Evolutionary conservation across 2,113 vertebrate species (phyloP).

Genomic region (Sinocyclocheilus grahami): DNA sequence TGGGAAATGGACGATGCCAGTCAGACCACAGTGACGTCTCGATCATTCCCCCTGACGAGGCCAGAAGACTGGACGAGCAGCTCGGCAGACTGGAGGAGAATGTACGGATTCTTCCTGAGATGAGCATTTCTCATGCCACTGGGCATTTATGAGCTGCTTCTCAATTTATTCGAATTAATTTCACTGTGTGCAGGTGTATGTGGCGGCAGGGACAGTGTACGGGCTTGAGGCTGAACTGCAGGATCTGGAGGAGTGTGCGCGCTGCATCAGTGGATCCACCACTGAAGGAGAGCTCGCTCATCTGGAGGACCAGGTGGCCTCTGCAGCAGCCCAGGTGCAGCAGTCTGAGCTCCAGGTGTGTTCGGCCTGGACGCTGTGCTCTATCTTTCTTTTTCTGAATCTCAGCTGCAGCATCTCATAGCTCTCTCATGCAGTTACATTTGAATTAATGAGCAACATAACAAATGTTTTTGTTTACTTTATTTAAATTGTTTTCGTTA

Average conservation of each 20-base stretch:
- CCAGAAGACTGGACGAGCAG: conserved; percentile 84
- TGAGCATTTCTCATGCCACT: not conserved
- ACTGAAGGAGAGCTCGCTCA: conserved; percentile 82
- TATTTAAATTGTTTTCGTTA: not conserved
- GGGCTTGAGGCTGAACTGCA: conserved; percentile 88
- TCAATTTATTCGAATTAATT: not conserved
- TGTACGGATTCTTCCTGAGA: conserved; percentile 70
- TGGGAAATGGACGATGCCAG: conserved; percentile 58
- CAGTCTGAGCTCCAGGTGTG: conserved; percentile 92
- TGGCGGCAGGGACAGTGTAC: conserved; percentile 87
- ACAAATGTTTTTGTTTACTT: not conserved
- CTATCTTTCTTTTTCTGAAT: not conserved
- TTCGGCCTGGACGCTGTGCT: not conserved
- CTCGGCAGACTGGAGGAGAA: conserved; percentile 94
- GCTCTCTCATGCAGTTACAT: not conserved
- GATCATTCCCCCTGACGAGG: conserved; percentile 75
- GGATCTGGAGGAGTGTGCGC: conserved; percentile 85
- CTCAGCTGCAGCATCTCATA: not conserved
- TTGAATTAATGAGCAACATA: not conserved
- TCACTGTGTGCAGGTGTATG: conserved; percentile 81
- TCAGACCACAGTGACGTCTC: conserved; percentile 51
- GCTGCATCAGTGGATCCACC: conserved; percentile 81
- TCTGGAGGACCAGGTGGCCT: conserved; percentile 94
- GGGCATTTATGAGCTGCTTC: not conserved
- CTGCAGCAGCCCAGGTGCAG: conserved; percentile 90